A percentile compares a stretch with the other conserved stretches of the same genome.
Evolutionary conservation across 2,888 invertebrate genomes (phyloP).

Genomic region (Deroplatys truncata): DNA sequence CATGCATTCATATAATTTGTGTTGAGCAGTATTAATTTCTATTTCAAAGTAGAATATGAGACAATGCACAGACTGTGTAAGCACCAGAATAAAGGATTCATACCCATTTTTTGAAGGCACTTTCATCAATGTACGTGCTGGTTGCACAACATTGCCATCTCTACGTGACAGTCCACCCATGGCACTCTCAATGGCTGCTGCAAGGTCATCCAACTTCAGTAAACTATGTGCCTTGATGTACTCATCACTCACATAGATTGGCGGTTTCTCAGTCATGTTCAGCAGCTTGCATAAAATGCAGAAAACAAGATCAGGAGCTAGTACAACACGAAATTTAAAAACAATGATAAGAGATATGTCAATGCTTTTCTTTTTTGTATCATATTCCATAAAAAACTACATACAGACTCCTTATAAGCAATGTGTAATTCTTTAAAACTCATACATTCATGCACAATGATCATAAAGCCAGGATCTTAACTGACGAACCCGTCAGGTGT

Average conservation of each 20-base stretch:
- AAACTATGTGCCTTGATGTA: conserved; percentile 39
- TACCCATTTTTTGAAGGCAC: conserved; percentile 27
- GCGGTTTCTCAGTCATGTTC: neutral
- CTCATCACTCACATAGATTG: conserved; percentile 37
- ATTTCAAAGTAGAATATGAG: too few relatives aligned
- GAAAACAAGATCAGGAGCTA: neutral
- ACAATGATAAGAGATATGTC: too few relatives aligned
- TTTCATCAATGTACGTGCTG: conserved; percentile 26
- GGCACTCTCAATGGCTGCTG: conserved; percentile 44
- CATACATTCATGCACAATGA: too few relatives aligned
- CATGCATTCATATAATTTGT: too few relatives aligned
- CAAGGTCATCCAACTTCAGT: conserved; percentile 44
- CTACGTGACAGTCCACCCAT: conserved; percentile 39
- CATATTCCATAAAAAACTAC: too few relatives aligned
- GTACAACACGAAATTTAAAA: too few relatives aligned
- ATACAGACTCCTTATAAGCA: too few relatives aligned
- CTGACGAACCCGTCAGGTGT: too few relatives aligned
- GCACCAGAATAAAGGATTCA: neutral
- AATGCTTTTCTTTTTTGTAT: too few relatives aligned
- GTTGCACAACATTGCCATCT: conserved; percentile 29
- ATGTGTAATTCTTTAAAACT: too few relatives aligned
- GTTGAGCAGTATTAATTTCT: too few relatives aligned
- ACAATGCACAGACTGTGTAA: neutral
- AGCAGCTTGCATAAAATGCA: neutral
- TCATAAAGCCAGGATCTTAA: too few relatives aligned